Evolutionary conservation across 2,888 invertebrate genomes (phyloP), one percentile per base, ranked within the genome.

Genomic region (Pimpla rufipes): DNA sequence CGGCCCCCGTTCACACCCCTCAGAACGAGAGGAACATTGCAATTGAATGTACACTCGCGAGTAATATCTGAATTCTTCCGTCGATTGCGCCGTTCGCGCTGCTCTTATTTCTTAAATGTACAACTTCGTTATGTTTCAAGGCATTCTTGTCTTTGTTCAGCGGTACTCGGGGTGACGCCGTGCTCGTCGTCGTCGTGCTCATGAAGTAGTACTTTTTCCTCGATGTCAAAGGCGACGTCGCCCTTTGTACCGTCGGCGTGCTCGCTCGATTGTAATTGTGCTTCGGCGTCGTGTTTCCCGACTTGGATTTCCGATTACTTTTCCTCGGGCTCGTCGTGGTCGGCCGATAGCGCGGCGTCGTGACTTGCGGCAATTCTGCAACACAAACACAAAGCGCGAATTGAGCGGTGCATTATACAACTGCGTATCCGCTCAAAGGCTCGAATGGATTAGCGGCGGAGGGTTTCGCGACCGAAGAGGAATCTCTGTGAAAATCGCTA

Each of bases 191-290:
- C 23, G 90, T 86, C 18, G 67, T 47, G 23, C 47, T 67, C 77
- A 82, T 77, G 64, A 87, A 76, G 59, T 42, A 37, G 37, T 85
- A 62, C 67, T 74, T 85, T 84, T 90, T 90, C 85, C 87, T 90
- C 84, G 88, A 86, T 55, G 88, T 86, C 81, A 90, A 86, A 70
- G 87, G 88, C 74, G 87, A 88, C 45, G 92, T 92, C 77, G 90
- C 92, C 84, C 90, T 91, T 82, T 90, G 91, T 88, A 90, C 89
- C 77, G 89, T 88, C 55, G 91, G 91, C 18, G 92, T 92, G 86
- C 91, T 92, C 85, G 89, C 87, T 86, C 90, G 91, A 78, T 90
- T 88, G 83, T 87, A 88, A 75, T 87, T 77, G 42, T 88, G 89
- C 85, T 89, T 90, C 71, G 88, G 87, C 66, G 89, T 88, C 57